Base-by-base conservation (phyloP, 1,140 invertebrate genomes). In the Tetragonula clypearis region DNA sequence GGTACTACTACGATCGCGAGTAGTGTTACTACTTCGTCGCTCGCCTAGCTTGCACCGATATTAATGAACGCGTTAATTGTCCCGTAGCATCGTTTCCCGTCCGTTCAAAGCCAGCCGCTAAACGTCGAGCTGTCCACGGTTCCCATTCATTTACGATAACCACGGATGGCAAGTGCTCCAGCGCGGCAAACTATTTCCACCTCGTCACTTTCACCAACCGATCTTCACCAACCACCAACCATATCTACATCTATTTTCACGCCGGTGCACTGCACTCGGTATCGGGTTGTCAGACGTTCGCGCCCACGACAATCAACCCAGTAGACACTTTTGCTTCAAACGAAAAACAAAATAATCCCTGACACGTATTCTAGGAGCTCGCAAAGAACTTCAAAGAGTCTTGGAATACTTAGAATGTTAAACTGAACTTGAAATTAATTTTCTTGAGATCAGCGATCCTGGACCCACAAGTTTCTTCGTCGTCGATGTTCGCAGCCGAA, bases 211-310 rank as follows among this genome's bases (percentile, higher is more conserved):
- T 83, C 81, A 79, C 75, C 60, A 77, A 81, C 71, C 71, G 35
- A 85, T 81, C 71, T 65, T 82, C 71, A 82, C 71, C 53, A 85
- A 79, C 82, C 82, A 79, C 77, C 80, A 60, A 62, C 69, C 78
- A n/a, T n/a, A n/a, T n/a, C n/a, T n/a, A n/a, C n/a, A 80, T 83
- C 85, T 83, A 86, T 74, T 82, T 82, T 87, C 84, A 87, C 60
- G 68, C n/a, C 56, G 74, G 60, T 86, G 78, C 79, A 85, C 79
- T 82, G 73, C 78, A 86, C 68, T 77, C 23, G 17, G 23, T 49
- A 65, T 65, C 58, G 3, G n/a, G 60, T n/a, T 65, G 60, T 78
- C 60, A 78, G 60, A 62, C 17, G 8, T 60, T 8, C 56, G 56
- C 35, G 41, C 41, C 41, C 35, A 71, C 23, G 23, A 53, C 5